Evolutionary conservation across 30 jellyfish, hydroid and myxozoan genomes (phyloP), one percentile per base, ranked within the genome.

Genomic region (Turritopsis rubra): DNA sequence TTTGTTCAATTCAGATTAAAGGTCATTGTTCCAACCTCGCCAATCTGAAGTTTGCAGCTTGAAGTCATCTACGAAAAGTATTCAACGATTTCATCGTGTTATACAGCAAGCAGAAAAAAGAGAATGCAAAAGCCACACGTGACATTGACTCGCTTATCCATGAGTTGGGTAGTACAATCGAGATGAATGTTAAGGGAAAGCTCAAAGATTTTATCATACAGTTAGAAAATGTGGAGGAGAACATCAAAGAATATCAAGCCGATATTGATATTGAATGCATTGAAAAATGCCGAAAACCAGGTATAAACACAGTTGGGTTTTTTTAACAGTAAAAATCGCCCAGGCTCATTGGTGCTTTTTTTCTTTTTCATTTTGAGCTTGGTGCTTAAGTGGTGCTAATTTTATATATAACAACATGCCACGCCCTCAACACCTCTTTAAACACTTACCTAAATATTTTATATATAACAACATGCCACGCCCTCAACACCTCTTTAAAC

Each of bases 211-310:
- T 80, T 16, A 53, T 80, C 25, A 80, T 80, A 16, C 79, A 80
- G 76, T 65, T 80, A 26, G 76, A 80, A 80, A 53, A 80, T 41
- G 79, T 65, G 65, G 87, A 80, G 28, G 76, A 53, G 21, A 53
- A n/a, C 18, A 53, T 80, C 41, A 80, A 80, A 80, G 87, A 65
- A 65, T 13, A 80, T 65, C 29, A 41, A 22, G 54, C 24, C 25
- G 79, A 52, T 19, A 80, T 80, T 31, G 87, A 80, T 4, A 29
- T 16, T 53, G 79, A 52, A 25, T 80, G 87, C 29, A 84, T 68
- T 22, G 87, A 80, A 20, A n/a, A 18, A 21, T 80, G 87, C 87
- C 54, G 83, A 16, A 80, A 80, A 80, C 87, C 87, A 52, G 77
- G 77, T 68, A 68, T 23, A 23, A n/a, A 68, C 9, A 68, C 30